Percentiles rank a stretch among this genome's conserved stretches.
Conservation (phyloP, 2,888 invertebrate genomes). For the Torymus tubicola region DNA sequence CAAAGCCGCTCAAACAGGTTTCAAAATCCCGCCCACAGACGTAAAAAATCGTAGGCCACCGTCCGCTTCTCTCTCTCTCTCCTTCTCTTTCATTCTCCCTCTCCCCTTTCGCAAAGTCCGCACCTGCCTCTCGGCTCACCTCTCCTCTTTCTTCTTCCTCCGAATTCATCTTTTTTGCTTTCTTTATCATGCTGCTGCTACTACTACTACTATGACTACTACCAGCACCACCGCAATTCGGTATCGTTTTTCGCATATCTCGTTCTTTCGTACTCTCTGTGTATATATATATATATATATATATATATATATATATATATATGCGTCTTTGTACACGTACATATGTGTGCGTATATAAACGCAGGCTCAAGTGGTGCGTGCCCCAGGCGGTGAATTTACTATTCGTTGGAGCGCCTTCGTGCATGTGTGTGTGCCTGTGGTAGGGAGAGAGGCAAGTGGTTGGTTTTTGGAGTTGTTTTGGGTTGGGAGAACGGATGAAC, state of each 20-base stretch:
- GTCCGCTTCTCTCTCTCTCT: constrained; percentile 23
- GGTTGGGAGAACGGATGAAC: no score
- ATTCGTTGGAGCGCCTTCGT: not conserved
- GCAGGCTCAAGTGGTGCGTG: not conserved
- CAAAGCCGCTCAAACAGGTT: constrained; percentile 71
- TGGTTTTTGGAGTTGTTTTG: no score
- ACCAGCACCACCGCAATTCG: not conserved
- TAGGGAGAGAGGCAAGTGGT: no score
- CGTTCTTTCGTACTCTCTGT: constrained; percentile 15
- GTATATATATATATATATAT: not conserved
- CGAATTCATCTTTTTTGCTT: constrained; percentile 21
- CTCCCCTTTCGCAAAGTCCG: constrained; percentile 4
- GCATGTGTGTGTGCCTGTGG: no score
- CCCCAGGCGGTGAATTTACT: constrained; percentile 34
- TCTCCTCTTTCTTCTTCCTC: not conserved
- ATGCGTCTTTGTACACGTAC: no score
- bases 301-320: no score
- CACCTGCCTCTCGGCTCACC: not conserved
- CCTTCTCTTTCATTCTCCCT: constrained; percentile 10
- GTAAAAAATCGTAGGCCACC: constrained; percentile 69
- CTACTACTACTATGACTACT: not conserved
- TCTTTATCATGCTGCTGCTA: not conserved
- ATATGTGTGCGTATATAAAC: not conserved
- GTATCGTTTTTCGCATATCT: constrained; percentile 6
- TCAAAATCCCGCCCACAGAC: constrained; percentile 75